phyloP scores from a whole-genome alignment of 2,113 vertebrate genomes.

The Oenanthe melanoleuca region DNA sequence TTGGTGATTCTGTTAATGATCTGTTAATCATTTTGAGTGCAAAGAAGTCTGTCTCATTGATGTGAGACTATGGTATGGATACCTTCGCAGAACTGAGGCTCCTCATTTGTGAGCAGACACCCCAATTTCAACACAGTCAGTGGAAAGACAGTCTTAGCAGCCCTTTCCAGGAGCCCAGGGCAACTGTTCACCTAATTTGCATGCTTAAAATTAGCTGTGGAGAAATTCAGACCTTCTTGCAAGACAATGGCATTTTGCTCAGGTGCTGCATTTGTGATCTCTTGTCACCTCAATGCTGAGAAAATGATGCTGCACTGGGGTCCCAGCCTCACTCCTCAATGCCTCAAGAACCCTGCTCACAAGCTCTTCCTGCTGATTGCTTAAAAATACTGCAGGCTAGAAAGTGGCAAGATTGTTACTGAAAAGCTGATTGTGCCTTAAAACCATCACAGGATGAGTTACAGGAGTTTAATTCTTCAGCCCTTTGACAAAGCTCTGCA shows the following conservation, averaged over 20 bases:
- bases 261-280: neutral
- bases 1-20: neutral
- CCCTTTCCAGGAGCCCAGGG: neutral
- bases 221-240: neutral
- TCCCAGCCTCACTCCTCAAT: neutral
- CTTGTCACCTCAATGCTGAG: rapidly evolving
- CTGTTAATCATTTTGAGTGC: neutral
- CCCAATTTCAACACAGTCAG: neutral
- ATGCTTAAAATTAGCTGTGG: neutral
- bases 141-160: neutral
- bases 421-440: neutral
- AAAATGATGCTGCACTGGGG: neutral
- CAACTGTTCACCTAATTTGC: neutral
- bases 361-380: neutral
- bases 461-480: neutral
- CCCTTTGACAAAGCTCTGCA: neutral
- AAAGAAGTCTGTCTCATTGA: neutral
- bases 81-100: neutral
- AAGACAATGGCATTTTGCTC: neutral
- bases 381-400: neutral
- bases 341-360: neutral
- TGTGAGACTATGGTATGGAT: neutral
- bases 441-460: neutral
- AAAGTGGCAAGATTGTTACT: neutral
- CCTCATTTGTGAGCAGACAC: neutral